Evolutionary conservation across 2,888 invertebrate genomes (phyloP).

Genomic region (Aphodius sticticus): DNA sequence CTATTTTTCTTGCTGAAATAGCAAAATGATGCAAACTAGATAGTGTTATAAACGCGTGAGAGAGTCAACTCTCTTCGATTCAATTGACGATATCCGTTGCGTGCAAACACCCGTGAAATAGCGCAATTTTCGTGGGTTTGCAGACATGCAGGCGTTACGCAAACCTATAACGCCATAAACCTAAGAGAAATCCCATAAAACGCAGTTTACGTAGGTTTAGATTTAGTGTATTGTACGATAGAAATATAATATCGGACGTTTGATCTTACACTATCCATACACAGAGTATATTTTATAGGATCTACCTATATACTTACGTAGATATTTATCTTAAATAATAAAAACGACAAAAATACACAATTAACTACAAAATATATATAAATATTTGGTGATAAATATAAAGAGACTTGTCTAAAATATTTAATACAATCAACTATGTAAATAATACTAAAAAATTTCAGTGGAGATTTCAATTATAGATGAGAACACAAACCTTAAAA

Average conservation of each 20-base stretch:
- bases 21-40: no score
- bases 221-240: background rate
- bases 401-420: no score
- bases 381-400: no score
- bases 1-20: no score
- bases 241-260: background rate
- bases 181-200: background rate
- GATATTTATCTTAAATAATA: no score
- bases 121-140: background rate
- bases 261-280: background rate
- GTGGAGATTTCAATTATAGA: background rate
- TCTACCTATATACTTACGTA: background rate
- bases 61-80: background rate
- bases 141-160: background rate
- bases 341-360: no score
- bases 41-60: no score
- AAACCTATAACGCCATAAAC: background rate
- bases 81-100: background rate
- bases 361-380: no score
- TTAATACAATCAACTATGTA: no score
- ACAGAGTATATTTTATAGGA: background rate
- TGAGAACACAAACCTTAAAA: background rate
- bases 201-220: background rate
- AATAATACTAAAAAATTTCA: no score
- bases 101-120: background rate